Percentiles rank a stretch among this genome's conserved stretches.
Conservation (phyloP, 1,140 invertebrate genomes). For the Orius insidiosus region DNA sequence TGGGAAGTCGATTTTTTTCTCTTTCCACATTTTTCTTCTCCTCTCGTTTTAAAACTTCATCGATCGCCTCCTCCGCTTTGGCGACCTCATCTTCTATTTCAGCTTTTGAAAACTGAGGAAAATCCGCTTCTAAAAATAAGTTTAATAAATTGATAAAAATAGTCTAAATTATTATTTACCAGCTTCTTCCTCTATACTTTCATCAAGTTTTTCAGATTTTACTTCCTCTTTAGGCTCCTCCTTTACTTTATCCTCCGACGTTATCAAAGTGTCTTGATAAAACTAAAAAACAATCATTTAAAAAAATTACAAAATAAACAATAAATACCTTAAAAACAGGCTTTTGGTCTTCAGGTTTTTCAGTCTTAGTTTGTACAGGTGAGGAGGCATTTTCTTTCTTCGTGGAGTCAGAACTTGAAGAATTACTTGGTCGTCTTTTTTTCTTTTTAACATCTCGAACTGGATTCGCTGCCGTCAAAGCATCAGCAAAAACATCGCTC, state of each 20-base stretch:
- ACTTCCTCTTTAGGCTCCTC: conserved; percentile 20
- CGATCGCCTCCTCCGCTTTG: conserved; percentile 21
- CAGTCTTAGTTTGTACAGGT: conserved; percentile 28
- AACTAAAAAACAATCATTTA: conserved; percentile 38
- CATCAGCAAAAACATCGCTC: conserved; percentile 84
- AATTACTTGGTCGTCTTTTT: conserved; percentile 50
- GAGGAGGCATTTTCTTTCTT: conserved; percentile 24
- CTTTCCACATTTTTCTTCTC: conserved; percentile 17
- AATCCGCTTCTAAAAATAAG: background rate
- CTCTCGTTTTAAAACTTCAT: conserved; percentile 17
- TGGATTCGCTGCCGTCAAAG: conserved; percentile 46
- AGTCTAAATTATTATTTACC: background rate
- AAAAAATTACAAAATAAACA: conserved; percentile 9
- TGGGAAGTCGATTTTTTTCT: conserved; percentile 27
- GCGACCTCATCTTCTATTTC: conserved; percentile 17
- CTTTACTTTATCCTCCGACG: conserved; percentile 22
- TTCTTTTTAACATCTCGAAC: conserved; percentile 58
- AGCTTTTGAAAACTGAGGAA: conserved; percentile 8
- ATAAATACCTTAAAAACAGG: conserved; percentile 32
- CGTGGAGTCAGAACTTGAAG: conserved; percentile 29
- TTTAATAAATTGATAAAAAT: background rate
- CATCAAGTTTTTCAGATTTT: too few species aligned
- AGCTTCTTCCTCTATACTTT: background rate
- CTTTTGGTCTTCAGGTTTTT: conserved; percentile 28
- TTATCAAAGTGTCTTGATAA: conserved; percentile 78